A percentile compares a stretch with the other conserved stretches of the same genome.
Evolutionary conservation across 2,888 invertebrate species (phyloP).

Genomic region (Callyntrura sp.): DNA sequence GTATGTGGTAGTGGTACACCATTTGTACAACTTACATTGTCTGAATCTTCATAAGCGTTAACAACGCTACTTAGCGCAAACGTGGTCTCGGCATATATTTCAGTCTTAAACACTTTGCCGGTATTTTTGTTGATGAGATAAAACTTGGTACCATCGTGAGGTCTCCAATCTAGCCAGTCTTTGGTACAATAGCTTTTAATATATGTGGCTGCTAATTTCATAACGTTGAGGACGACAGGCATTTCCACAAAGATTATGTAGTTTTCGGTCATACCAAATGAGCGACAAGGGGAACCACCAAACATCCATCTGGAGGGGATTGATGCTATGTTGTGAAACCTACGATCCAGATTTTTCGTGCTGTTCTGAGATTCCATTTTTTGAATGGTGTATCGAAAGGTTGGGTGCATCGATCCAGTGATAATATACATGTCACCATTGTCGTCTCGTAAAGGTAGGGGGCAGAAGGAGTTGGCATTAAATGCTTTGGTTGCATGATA

Average conservation of each 20-base stretch:
- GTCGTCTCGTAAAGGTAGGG: slow-evolving; percentile 70
- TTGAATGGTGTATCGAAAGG: slow-evolving; percentile 75
- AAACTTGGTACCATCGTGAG: slow-evolving; percentile 85
- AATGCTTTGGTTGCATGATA: slow-evolving; percentile 72
- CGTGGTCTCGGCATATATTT: slow-evolving; percentile 85
- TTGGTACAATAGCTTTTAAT: slow-evolving; percentile 85
- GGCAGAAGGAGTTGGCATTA: slow-evolving; percentile 72
- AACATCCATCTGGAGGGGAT: slow-evolving; percentile 85
- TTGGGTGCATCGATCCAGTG: slow-evolving; percentile 75
- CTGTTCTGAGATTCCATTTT: slow-evolving; percentile 59
- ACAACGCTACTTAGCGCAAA: slow-evolving; percentile 87
- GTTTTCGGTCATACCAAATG: slow-evolving; percentile 87
- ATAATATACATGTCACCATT: slow-evolving; percentile 77
- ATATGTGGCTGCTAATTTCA: slow-evolving; percentile 85
- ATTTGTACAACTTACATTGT: slow-evolving; percentile 84
- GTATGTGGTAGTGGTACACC: no score
- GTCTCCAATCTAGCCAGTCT: slow-evolving; percentile 85
- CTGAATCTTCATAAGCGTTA: slow-evolving; percentile 86
- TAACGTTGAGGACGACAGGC: slow-evolving; percentile 86
- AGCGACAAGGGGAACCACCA: slow-evolving; percentile 86
- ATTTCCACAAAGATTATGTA: slow-evolving; percentile 87
- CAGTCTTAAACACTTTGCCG: slow-evolving; percentile 85
- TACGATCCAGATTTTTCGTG: slow-evolving; percentile 64
- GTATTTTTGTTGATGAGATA: slow-evolving; percentile 85
- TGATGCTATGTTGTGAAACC: slow-evolving; percentile 83